Conservation (phyloP, 2,113 vertebrate genomes). For the Paramormyrops kingsleyae region DNA sequence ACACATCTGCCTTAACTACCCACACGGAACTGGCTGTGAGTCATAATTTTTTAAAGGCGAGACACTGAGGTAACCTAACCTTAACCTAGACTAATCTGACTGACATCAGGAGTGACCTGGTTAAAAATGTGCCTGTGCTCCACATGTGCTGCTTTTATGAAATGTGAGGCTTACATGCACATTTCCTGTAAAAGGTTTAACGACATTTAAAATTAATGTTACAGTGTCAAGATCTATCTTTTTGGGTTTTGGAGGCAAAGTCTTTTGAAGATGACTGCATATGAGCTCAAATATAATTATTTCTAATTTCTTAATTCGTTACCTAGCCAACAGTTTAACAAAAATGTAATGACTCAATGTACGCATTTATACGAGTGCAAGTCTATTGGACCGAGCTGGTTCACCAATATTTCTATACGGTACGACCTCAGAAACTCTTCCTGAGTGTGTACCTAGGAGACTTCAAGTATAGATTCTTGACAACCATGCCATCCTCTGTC, state of each 20-base stretch:
- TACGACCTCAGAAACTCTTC: background rate
- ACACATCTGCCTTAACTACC: background rate
- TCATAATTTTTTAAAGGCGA: background rate
- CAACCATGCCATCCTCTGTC: background rate
- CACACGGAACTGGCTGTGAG: background rate
- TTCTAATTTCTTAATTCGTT: background rate
- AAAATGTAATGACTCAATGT: background rate
- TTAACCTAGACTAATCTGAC: background rate
- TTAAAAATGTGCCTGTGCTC: background rate
- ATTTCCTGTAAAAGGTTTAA: background rate
- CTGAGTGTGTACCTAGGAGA: background rate
- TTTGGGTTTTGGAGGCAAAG: background rate
- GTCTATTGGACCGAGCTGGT: background rate
- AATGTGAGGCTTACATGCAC: background rate
- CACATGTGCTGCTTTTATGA: background rate
- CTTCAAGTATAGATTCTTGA: background rate
- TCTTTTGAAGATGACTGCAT: background rate
- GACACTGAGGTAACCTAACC: background rate
- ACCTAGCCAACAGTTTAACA: background rate
- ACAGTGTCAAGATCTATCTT: background rate
- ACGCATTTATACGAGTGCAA: background rate
- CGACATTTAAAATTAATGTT: background rate
- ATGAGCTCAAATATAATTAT: background rate
- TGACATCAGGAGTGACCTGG: background rate
- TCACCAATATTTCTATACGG: background rate